Evolutionary conservation across 2,113 vertebrate species (phyloP), one percentile per base, ranked within the genome.

Genomic region (Lophotis ruficrista): DNA sequence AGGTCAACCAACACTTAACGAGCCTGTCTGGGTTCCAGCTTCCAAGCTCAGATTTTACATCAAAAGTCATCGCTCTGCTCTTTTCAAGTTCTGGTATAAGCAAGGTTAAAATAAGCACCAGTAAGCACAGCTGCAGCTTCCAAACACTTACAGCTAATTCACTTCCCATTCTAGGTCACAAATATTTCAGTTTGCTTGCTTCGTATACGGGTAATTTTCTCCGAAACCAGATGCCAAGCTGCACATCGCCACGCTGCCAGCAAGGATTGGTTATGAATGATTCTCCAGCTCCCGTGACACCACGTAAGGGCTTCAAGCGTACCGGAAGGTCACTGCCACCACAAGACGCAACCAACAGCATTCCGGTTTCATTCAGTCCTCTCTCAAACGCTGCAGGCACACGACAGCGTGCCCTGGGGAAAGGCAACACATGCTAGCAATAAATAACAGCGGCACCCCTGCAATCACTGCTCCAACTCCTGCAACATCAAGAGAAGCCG

Each of bases 71-170:
- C 66, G 13, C 50, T 51, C n/a, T 22, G 70, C 70, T 96, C 77
- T 90, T 91, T 83, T 83, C 76, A 77, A 92, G 96, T 60, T 65
- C 71, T 85, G 70, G 35, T 43, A 86, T 7, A 82, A 94, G 94
- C 93, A 72, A 80, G 73, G 80, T 90, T 94, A 95, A 90, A 94
- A 86, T 65, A 88, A 94, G 93, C 85, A 51, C 73, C 80, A 62
- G 58, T 56, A 80, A 93, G 94, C 96, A 87, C 82, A 95, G 96
- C 94, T 93, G 93, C 90, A 91, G 92, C 94, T 91, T 65, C 58
- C 61, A 27, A 94, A 73, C 13, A 41, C 93, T 94, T 35, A 24
- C 71, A 90, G 92, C 79, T 64, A 62, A 78, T 90, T 85, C 90
- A 30, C 51, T 90, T 68, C 93, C 94, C 89, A 53, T 81, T 78